These are phyloP conservation scores for Sterrhoptilus dennistouni DNA, from an alignment of 2,113 vertebrate species.

Conservation along the genomic window DNA sequence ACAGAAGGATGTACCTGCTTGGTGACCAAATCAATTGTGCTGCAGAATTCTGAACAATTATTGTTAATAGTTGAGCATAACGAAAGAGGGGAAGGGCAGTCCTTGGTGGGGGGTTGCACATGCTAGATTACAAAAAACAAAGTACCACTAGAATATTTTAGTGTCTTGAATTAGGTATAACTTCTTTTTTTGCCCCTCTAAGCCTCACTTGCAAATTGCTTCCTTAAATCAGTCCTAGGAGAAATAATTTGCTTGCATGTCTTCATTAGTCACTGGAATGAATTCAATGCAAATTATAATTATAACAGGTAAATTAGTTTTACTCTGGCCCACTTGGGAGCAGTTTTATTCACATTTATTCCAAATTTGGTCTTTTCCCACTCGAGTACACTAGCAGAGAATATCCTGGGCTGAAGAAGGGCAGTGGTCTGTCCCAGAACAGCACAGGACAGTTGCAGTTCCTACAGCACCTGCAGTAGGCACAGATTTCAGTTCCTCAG, in stretches of 20 bases:
- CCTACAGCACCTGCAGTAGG: background rate
- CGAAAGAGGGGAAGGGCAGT: background rate
- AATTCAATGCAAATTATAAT: background rate
- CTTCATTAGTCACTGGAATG: background rate
- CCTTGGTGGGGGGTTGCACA: background rate
- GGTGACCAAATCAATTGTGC: background rate
- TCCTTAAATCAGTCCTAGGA: background rate
- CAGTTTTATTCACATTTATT: background rate
- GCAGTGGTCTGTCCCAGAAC: background rate
- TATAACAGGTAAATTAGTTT: background rate
- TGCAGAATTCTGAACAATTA: background rate
- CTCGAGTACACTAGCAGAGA: background rate
- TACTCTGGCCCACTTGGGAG: background rate
- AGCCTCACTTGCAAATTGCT: background rate
- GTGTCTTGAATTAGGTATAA: background rate
- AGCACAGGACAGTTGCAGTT: background rate
- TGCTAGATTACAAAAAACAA: background rate
- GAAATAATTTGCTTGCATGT: background rate
- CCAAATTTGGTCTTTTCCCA: background rate
- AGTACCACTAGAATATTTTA: background rate
- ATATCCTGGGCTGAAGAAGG: background rate
- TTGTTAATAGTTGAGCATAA: background rate
- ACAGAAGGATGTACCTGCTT: background rate
- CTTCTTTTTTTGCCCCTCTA: background rate
- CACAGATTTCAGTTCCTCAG: background rate